These are phyloP conservation scores for Chionoecetes opilio DNA, from an alignment of 1,140 invertebrate species.

Conservation along the genomic window DNA sequence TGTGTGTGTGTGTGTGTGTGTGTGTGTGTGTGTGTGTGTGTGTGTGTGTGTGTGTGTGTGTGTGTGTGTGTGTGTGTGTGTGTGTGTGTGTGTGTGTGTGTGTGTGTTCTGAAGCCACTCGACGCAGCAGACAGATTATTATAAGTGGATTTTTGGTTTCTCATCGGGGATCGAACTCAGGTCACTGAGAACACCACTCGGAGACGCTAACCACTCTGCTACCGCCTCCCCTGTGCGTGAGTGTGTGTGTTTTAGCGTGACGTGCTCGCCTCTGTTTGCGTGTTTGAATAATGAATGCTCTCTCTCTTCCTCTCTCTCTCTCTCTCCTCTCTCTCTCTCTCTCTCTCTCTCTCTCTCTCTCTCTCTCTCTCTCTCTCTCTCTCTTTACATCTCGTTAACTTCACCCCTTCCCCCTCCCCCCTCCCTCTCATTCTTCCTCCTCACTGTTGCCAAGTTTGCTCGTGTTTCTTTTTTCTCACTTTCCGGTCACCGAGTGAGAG, in stretches of 20 bases:
- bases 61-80: constrained; percentile 47
- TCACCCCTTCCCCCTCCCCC: not conserved
- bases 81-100: constrained; percentile 48
- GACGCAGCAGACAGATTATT: not conserved
- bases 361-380: constrained; percentile 40
- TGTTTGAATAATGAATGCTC: not conserved
- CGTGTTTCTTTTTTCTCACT: not conserved
- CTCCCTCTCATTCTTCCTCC: not conserved
- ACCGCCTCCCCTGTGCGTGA: not conserved
- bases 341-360: constrained; percentile 47
- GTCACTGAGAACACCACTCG: too few relatives aligned
- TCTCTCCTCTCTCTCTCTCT: constrained; percentile 10
- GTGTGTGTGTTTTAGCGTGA: not conserved
- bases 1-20: not conserved
- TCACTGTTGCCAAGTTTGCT: not conserved
- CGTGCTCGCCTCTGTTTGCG: too few relatives aligned
- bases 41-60: not conserved
- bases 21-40: not conserved
- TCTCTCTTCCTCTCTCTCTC: constrained; percentile 45
- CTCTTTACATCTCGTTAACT: not conserved
- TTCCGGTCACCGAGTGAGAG: not conserved
- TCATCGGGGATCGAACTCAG: too few relatives aligned
- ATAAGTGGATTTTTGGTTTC: too few relatives aligned
- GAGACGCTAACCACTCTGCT: not conserved
- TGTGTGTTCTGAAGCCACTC: too few relatives aligned